Percentiles rank a stretch among this genome's conserved stretches.
These are phyloP conservation scores for Ispidina lecontei DNA, from an alignment of 2,797 vertebrate species.

Conservation along the genomic window DNA sequence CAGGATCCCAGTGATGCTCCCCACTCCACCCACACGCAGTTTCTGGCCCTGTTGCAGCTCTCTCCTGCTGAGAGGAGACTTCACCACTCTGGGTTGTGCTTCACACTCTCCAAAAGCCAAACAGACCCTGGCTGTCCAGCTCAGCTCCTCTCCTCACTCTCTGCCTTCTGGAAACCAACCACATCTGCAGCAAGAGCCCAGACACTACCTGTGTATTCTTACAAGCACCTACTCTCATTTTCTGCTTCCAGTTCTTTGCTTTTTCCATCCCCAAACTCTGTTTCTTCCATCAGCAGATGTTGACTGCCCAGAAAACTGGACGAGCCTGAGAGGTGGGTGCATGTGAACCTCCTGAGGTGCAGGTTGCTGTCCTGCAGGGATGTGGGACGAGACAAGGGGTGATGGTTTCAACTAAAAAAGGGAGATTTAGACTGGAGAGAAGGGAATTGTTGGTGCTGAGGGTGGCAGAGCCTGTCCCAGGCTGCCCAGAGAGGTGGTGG, in stretches of 20 bases:
- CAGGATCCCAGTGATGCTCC: background rate
- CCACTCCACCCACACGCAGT: background rate
- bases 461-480: no score
- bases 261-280: background rate
- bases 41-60: background rate
- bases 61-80: background rate
- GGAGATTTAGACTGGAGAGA: no score
- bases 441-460: no score
- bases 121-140: background rate
- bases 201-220: background rate
- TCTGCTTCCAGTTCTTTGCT: background rate
- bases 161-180: background rate
- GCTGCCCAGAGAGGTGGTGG: no score
- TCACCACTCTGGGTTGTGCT: background rate
- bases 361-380: no score
- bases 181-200: background rate
- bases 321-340: background rate
- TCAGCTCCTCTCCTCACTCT: background rate
- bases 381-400: no score
- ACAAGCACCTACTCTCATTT: rapidly evolving
- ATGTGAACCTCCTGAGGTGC: background rate
- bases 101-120: background rate
- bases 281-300: background rate
- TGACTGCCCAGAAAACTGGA: background rate
- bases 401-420: no score